Conservation (phyloP, 2,113 vertebrate species). For the Gymnogyps californianus region DNA sequence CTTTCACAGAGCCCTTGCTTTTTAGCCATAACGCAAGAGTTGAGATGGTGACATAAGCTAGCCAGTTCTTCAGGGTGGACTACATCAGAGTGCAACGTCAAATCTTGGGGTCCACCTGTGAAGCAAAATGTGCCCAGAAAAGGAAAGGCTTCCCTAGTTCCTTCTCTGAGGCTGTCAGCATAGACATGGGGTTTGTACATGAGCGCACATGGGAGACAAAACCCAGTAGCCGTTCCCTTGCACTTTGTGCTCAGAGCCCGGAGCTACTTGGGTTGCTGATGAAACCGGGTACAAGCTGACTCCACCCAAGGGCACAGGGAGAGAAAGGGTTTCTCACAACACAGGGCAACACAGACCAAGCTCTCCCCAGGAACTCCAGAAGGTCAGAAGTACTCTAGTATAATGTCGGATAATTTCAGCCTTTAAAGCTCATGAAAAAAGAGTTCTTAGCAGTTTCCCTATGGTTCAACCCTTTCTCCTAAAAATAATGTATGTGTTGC, state of each 20-base stretch:
- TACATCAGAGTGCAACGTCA: neutral
- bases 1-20: neutral
- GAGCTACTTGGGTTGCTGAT: neutral
- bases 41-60: neutral
- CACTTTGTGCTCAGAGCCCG: neutral
- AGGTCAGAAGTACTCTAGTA: neutral
- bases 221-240: neutral
- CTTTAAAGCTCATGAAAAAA: neutral
- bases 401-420: neutral
- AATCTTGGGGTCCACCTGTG: neutral
- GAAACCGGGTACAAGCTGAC: neutral
- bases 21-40: neutral
- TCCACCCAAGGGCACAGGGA: neutral
- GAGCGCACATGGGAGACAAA: neutral
- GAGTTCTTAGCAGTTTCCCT: neutral
- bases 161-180: neutral
- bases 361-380: neutral
- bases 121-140: neutral
- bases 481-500: neutral
- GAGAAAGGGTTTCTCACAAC: neutral
- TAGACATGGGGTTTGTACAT: accelerated
- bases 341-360: neutral
- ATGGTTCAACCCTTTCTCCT: neutral
- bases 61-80: neutral
- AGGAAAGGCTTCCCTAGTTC: neutral